phyloP scores from a whole-genome alignment of 2,888 invertebrate genomes.

The Agonum fuliginosum region DNA sequence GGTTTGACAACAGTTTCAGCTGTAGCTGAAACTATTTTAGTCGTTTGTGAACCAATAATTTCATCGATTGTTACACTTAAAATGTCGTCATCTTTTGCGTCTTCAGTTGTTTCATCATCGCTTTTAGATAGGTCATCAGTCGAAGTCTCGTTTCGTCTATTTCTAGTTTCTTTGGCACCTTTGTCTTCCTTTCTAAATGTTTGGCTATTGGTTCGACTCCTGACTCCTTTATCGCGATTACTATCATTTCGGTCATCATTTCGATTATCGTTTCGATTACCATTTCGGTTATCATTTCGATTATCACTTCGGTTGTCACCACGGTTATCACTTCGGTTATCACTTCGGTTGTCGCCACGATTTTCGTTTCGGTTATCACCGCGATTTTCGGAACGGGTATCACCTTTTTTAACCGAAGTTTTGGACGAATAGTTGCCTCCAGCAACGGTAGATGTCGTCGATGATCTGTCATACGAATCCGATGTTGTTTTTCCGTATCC shows the following conservation, averaged over 20 bases:
- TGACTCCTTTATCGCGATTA: background rate
- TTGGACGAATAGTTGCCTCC: background rate
- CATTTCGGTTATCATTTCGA: background rate
- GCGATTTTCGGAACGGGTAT: background rate
- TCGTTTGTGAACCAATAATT: constrained; percentile 65
- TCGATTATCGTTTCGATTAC: background rate
- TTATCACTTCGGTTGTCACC: background rate
- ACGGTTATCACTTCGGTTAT: background rate
- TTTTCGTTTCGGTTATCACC: background rate
- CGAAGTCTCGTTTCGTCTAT: constrained; percentile 35
- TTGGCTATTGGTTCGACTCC: constrained; percentile 28
- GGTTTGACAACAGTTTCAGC: constrained; percentile 71
- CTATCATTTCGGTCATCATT: too few relatives aligned
- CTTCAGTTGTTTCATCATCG: constrained; percentile 52
- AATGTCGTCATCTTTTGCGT: constrained; percentile 49
- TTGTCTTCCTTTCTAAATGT: constrained; percentile 49
- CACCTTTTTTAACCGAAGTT: background rate
- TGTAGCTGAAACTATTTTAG: constrained; percentile 70
- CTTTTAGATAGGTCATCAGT: constrained; percentile 51
- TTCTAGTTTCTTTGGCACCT: constrained; percentile 49
- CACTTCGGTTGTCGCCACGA: background rate
- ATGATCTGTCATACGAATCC: constrained; percentile 25
- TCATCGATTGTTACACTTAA: constrained; percentile 53
- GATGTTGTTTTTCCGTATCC: constrained; percentile 2
- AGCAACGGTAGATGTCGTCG: constrained; percentile 9